Percentiles rank a stretch among this genome's conserved stretches.
Conservation (phyloP, 2,797 vertebrate species). For the Microchirus variegatus region DNA sequence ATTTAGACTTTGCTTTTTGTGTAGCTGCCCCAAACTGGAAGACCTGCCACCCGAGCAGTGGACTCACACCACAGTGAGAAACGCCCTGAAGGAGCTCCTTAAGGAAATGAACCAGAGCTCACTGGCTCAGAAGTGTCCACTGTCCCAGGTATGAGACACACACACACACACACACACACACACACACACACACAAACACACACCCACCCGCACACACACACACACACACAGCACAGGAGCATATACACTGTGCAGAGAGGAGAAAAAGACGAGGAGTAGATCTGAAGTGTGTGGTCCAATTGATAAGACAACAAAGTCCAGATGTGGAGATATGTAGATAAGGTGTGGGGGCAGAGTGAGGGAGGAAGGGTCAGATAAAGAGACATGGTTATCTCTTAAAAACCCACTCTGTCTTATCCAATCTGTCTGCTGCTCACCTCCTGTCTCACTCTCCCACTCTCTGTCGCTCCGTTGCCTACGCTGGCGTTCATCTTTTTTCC, state of each 20-base stretch:
- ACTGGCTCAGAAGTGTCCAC: conserved; percentile 95
- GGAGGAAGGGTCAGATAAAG: conserved; percentile 52
- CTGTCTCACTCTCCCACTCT: no score
- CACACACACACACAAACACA: conserved; percentile 1
- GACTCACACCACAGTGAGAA: conserved; percentile 95
- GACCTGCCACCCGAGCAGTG: conserved; percentile 96
- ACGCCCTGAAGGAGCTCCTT: conserved; percentile 95
- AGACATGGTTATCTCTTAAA: conserved; percentile 71
- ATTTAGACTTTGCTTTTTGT: conserved; percentile 10
- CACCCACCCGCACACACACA: conserved; percentile 20
- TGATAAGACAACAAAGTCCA: conserved; percentile 60
- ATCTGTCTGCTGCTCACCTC: no score
- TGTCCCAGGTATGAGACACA: conserved; percentile 80
- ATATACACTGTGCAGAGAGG: no score
- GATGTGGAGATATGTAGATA: conserved; percentile 68
- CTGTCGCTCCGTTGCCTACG: conserved; percentile 8
- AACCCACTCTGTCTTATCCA: conserved; percentile 47
- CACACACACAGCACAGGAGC: not conserved
- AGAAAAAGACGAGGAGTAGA: no score
- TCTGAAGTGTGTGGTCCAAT: conserved; percentile 36
- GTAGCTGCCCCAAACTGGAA: conserved; percentile 93
- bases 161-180: conserved; percentile 4
- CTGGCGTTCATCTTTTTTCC: conserved; percentile 13
- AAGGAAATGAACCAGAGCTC: conserved; percentile 99
- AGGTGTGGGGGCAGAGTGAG: conserved; percentile 40